Conservation (phyloP, 2,113 vertebrate species). For the Trinectes maculatus region DNA sequence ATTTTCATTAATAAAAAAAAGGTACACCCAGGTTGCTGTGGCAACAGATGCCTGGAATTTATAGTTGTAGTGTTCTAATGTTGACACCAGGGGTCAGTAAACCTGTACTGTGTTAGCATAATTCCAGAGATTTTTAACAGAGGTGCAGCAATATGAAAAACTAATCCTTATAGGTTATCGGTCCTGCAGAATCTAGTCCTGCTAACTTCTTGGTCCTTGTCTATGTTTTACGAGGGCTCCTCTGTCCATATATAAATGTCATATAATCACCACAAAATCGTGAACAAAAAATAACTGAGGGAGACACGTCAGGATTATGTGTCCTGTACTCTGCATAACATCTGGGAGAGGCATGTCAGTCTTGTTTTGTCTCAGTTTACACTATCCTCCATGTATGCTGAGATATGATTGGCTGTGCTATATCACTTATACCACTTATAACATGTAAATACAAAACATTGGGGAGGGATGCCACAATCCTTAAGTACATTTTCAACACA, state of each 20-base stretch:
- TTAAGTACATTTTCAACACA: not conserved
- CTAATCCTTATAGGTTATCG: constrained; percentile 14
- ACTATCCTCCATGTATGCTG: constrained; percentile 23
- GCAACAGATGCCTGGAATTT: constrained; percentile 43
- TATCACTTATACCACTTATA: constrained; percentile 2
- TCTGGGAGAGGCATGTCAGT: constrained; percentile 27
- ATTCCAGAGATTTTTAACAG: constrained; percentile 1
- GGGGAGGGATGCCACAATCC: not conserved
- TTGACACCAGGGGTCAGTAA: constrained; percentile 65
- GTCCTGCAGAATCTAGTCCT: constrained; percentile 15
- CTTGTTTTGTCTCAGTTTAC: constrained; percentile 30
- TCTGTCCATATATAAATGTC: not conserved
- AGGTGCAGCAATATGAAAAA: constrained; percentile 26
- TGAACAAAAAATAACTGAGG: constrained; percentile 23
- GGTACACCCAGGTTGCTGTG: constrained; percentile 32
- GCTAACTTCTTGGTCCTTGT: not conserved
- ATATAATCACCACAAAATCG: constrained; percentile 7
- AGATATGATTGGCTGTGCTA: constrained; percentile 11
- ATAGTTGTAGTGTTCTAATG: constrained; percentile 1
- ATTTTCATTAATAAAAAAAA: constrained; percentile 7
- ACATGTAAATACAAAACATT: not conserved
- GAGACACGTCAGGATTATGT: constrained; percentile 32
- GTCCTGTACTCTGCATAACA: constrained; percentile 43
- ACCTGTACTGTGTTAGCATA: not conserved
- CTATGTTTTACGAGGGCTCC: too few relatives aligned